Conservation (phyloP, 2,113 vertebrate genomes). For the Atherinomorus stipes region DNA sequence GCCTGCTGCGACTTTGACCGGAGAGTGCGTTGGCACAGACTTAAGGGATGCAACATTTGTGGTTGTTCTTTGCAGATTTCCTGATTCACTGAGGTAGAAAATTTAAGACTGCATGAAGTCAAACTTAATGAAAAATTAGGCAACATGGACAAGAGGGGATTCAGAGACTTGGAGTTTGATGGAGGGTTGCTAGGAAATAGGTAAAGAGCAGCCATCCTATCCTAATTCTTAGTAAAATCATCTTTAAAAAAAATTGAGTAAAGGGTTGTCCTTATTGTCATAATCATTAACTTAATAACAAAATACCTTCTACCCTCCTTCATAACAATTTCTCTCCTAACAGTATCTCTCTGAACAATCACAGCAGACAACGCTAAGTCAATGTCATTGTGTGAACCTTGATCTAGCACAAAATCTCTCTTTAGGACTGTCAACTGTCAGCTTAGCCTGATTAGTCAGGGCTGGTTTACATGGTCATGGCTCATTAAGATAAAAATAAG, state of each 20-base stretch:
- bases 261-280: not conserved
- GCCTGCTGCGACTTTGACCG: slow-evolving; percentile 1
- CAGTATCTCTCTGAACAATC: not conserved
- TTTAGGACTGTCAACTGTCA: slow-evolving; percentile 16
- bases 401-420: slow-evolving; percentile 11
- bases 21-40: slow-evolving; percentile 32
- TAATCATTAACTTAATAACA: not conserved
- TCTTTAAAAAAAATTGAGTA: not conserved
- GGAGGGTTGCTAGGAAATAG: not conserved
- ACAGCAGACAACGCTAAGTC: slow-evolving; percentile 15
- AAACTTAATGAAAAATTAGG: slow-evolving; percentile 37
- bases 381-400: not conserved
- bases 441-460: slow-evolving; percentile 66
- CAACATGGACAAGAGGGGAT: slow-evolving; percentile 9
- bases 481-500: slow-evolving; percentile 71
- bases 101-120: slow-evolving; percentile 29
- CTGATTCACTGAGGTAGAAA: slow-evolving; percentile 45
- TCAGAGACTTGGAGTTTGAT: too few relatives aligned
- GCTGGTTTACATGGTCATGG: slow-evolving; percentile 60
- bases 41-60: slow-evolving; percentile 8
- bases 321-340: not conserved
- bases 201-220: slow-evolving; percentile 3
- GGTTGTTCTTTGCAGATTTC: slow-evolving; percentile 30
- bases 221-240: not conserved
- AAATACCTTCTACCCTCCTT: not conserved